Percentiles rank a stretch among this genome's conserved stretches.
phyloP scores from a whole-genome alignment of 1,140 invertebrate genomes.

The Ooceraea biroi region DNA sequence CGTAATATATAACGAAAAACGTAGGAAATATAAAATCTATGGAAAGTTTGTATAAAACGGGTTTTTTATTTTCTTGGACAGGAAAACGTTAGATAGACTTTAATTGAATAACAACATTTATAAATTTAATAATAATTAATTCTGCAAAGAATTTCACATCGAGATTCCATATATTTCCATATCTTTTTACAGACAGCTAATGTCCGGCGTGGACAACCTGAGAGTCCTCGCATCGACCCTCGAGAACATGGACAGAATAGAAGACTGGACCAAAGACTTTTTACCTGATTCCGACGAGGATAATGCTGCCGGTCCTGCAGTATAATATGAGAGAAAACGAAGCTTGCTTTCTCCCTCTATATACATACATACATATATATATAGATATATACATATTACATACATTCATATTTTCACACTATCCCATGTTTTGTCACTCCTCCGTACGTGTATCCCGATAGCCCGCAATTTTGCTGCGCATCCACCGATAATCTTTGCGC shows the following conservation, averaged over 20 bases:
- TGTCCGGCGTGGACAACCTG: slow-evolving; percentile 89
- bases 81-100: too few relatives aligned
- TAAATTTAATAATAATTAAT: too few relatives aligned
- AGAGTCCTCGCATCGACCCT: slow-evolving; percentile 88
- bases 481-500: background rate
- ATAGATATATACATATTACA: slow-evolving; percentile 21
- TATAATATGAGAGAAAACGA: slow-evolving; percentile 71
- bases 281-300: slow-evolving; percentile 86
- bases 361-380: background rate
- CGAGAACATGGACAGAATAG: slow-evolving; percentile 87
- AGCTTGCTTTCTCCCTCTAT: slow-evolving; percentile 41
- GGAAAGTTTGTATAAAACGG: too few relatives aligned
- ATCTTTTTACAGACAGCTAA: slow-evolving; percentile 87
- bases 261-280: slow-evolving; percentile 87
- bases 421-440: slow-evolving; percentile 34
- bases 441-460: slow-evolving; percentile 8
- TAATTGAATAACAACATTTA: too few relatives aligned
- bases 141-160: background rate
- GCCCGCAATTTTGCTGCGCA: slow-evolving; percentile 4
- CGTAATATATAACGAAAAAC: too few relatives aligned
- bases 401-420: slow-evolving; percentile 43
- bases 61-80: too few relatives aligned
- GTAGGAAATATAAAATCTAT: too few relatives aligned
- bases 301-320: slow-evolving; percentile 85
- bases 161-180: slow-evolving; percentile 17